Evolutionary conservation across 1,140 invertebrate genomes (phyloP), one percentile per base, ranked within the genome.

Genomic region (Drosophila littoralis): DNA sequence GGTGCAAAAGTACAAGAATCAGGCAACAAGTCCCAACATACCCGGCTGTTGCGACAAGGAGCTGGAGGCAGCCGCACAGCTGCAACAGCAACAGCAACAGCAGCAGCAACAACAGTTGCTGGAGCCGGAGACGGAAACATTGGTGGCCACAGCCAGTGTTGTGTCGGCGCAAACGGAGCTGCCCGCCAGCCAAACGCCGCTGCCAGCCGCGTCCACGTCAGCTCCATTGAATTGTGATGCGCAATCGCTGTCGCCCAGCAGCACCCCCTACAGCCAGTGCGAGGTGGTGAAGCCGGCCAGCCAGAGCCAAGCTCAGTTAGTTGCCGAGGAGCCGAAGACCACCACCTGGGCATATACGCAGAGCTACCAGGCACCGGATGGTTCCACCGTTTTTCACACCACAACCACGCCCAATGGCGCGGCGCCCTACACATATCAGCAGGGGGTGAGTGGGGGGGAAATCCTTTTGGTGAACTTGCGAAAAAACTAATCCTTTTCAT

Each of bases 1-100:
- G 76, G 90, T 92, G 60, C 91, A 92, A 52, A 92, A 92, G 75
- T 91, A 91, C 55, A 92, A 92, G 67, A 91, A 92, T 60, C 91
- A 92, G 81, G 90, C 91, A 22, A 92, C 91, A 57, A 92, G 91
- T 86, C 91, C 91, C 36, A 92, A 92, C 36, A 92, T 92, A 70
- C 91, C 91, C 35, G 79, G 73, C 59, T 89, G 83, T 46, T 88
- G 83, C 28, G 69, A 64, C n/a, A 78, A 89, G 60, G 79, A 80
- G 28, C 67, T 72, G 8, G 83, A 88, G 6, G 12, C 38, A 22
- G 73, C 50, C 10, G 38, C 69, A 12, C 55, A 51, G 17, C 72
- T 48, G 7, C 48, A 55, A 9, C 50, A 58, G 17, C 66, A 40
- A 32, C 46, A 1, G 35, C 70, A 22, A 2, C 36, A 33, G 40